A percentile compares a stretch with the other conserved stretches of the same genome.
Conservation (phyloP, 2,113 vertebrate species). For the Psilopsiagon aurifrons region DNA sequence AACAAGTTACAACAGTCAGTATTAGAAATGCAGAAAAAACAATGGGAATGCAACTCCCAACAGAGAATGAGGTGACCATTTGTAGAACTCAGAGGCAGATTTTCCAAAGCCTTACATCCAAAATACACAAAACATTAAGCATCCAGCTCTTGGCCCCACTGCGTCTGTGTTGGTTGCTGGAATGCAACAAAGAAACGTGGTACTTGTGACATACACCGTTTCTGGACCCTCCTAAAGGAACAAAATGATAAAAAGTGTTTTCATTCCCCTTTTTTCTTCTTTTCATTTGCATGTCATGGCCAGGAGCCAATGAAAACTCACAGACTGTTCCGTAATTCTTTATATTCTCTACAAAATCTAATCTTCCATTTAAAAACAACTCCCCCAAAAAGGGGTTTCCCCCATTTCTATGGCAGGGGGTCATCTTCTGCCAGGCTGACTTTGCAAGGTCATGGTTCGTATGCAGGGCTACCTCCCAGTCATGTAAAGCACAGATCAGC, state of each 20-base stretch:
- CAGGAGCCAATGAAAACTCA: slow-evolving; percentile 41
- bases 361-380: not conserved
- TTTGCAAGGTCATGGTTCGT: not conserved
- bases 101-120: slow-evolving; percentile 51
- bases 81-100: slow-evolving; percentile 30
- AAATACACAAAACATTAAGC: slow-evolving; percentile 5
- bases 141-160: slow-evolving; percentile 5
- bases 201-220: not conserved
- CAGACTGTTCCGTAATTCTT: not conserved
- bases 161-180: slow-evolving; percentile 51
- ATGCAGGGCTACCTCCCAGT: not conserved
- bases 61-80: slow-evolving; percentile 36
- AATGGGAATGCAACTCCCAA: slow-evolving; percentile 8
- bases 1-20: slow-evolving; percentile 9
- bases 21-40: slow-evolving; percentile 30
- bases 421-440: not conserved
- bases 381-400: not conserved
- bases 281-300: slow-evolving; percentile 17
- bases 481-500: not conserved
- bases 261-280: not conserved
- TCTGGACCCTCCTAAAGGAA: slow-evolving; percentile 26
- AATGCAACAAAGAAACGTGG: slow-evolving; percentile 61
- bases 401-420: not conserved
- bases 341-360: not conserved
- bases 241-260: slow-evolving; percentile 47